Evolutionary conservation across 2,797 vertebrate genomes (phyloP), one percentile per base, ranked within the genome.

Genomic region (Spea hammondii): DNA sequence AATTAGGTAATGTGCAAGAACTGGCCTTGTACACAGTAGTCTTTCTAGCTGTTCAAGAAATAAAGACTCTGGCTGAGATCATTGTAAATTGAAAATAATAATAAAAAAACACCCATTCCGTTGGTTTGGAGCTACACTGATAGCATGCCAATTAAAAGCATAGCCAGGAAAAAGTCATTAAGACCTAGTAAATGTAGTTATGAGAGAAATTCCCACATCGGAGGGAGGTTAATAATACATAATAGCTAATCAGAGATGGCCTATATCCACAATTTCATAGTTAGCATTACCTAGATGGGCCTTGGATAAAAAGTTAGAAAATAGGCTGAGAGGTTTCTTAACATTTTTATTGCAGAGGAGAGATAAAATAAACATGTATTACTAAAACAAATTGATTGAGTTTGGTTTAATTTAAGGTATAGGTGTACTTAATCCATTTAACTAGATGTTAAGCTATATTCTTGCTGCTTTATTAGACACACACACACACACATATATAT

Each of bases 151-250:
- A 79, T 79, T 79, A 72, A 46, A 67, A 48, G 17, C 47, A 62
- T 62, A 47, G 44, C 65, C 65, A 79, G 65, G 66, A 79, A 65
- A 66, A 65, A 66, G 47, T 13, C 70, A 78, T 73, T 79, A 79
- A 45, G 66, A 65, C 6, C 53, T 60, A 6, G 70, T 72, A 68
- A n/a, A 68, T 74, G 17, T 62, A 48, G 57, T 57, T 60, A 53
- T 72, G 46, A 45, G 11, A 72, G 64, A 57, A 65, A 59, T 72
- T 66, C 47, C 51, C 53, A 57, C 46, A 64, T 50, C 57, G 55
- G n/a, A 12, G 65, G 70, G 65, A 73, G 77, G 54, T 67, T 79
- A 73, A 74, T 79, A 60, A 68, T 72, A 79, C 17, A 73, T 79
- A 74, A 73, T 79, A 62, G 70, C 65, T 68, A 73, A 79, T 79